Percentiles rank a stretch among this genome's conserved stretches.
Evolutionary conservation across 1,140 invertebrate species (phyloP).

Genomic region (Calephelis nemesis): DNA sequence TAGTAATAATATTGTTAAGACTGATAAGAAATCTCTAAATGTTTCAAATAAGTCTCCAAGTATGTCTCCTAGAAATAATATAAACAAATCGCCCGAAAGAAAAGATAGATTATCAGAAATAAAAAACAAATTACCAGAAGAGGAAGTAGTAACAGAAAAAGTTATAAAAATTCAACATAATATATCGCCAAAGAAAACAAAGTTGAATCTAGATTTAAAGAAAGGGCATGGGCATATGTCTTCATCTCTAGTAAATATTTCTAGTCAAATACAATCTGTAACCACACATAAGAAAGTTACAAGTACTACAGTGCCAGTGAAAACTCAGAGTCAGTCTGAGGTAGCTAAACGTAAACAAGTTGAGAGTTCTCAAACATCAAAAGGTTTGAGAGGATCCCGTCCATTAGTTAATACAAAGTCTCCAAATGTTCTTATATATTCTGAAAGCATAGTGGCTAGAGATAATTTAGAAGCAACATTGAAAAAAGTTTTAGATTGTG

Average conservation of each 20-base stretch:
- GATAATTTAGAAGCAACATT: constrained; percentile 86
- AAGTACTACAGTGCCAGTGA: constrained; percentile 61
- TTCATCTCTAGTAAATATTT: constrained; percentile 68
- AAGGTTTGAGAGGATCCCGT: constrained; percentile 69
- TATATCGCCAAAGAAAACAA: constrained; percentile 70
- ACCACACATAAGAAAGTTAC: constrained; percentile 71
- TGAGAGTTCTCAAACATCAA: constrained; percentile 44
- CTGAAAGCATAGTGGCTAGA: constrained; percentile 86
- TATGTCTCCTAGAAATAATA: constrained; percentile 23
- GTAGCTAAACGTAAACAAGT: background rate
- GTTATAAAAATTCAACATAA: constrained; percentile 72
- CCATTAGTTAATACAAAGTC: constrained; percentile 83
- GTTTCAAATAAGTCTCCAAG: constrained; percentile 23
- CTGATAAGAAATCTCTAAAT: constrained; percentile 30
- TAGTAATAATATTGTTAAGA: constrained; percentile 18
- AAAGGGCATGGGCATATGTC: constrained; percentile 49
- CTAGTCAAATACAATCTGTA: constrained; percentile 73
- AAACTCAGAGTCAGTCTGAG: constrained; percentile 30
- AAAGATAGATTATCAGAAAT: constrained; percentile 34
- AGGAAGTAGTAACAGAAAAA: constrained; percentile 61
- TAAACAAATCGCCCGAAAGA: constrained; percentile 27
- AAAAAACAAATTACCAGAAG: constrained; percentile 35
- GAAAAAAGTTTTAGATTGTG: constrained; percentile 83
- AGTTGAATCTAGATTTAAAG: constrained; percentile 66
- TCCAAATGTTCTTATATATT: constrained; percentile 91